Conservation (phyloP, 2,113 vertebrate genomes). For the Eudorcas thomsonii region DNA sequence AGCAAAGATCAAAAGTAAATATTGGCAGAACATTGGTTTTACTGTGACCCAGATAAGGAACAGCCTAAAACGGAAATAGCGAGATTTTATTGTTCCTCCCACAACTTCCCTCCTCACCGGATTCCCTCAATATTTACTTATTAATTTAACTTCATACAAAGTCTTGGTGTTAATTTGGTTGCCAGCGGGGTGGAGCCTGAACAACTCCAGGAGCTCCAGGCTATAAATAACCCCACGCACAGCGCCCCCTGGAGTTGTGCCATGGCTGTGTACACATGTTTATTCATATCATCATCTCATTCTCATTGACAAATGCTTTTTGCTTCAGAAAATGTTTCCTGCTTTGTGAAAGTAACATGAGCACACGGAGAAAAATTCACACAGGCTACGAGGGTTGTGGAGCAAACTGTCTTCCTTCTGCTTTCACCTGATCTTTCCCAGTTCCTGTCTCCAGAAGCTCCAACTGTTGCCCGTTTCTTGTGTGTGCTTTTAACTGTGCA, state of each 20-base stretch:
- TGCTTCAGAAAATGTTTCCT: not conserved
- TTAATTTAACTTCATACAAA: not conserved
- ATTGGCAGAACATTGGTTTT: conserved; percentile 29
- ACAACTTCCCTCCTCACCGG: not conserved
- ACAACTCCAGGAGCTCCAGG: not conserved
- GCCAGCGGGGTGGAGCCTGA: not conserved
- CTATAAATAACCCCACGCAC: not conserved
- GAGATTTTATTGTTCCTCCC: not conserved
- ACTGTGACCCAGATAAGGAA: conserved; percentile 35
- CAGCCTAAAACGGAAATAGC: not conserved
- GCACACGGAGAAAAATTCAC: not conserved
- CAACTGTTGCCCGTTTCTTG: not conserved
- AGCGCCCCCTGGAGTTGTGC: not conserved
- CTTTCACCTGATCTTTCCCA: not conserved
- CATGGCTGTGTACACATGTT: rapidly evolving
- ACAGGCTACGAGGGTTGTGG: not conserved
- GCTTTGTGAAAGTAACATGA: not conserved
- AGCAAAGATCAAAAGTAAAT: conserved; percentile 51
- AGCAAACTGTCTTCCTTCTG: not conserved
- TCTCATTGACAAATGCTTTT: not conserved
- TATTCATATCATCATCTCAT: not conserved
- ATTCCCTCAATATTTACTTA: not conserved
- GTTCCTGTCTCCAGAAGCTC: not conserved
- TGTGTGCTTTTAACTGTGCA: not conserved
- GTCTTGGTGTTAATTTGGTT: not conserved